These are phyloP conservation scores for Corapipo altera DNA, from an alignment of 2,113 vertebrate species.

Conservation along the genomic window DNA sequence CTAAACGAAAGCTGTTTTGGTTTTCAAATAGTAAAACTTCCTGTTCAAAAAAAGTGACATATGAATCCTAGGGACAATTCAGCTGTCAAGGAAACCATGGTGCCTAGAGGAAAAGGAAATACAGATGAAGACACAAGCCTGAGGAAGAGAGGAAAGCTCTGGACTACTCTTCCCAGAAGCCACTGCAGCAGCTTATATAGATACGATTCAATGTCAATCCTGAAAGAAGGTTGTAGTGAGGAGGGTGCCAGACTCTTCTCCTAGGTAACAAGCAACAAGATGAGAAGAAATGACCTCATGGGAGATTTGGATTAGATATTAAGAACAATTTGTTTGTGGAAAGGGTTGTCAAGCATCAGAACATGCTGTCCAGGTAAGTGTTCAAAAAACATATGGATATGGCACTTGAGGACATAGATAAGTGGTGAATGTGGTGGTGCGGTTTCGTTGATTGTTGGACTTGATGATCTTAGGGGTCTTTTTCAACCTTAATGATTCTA, in stretches of 20 bases:
- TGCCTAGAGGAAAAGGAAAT: background rate
- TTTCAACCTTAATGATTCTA: background rate
- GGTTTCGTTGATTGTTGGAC: background rate
- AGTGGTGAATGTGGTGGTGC: background rate
- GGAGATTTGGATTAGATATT: background rate
- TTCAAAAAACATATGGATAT: background rate
- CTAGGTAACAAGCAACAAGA: background rate
- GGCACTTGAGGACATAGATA: background rate
- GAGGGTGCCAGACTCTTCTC: accelerated
- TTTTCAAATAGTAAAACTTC: background rate
- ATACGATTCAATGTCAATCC: background rate
- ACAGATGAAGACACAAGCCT: background rate
- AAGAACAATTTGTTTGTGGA: background rate
- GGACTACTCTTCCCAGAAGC: background rate
- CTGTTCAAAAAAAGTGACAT: background rate
- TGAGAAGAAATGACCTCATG: background rate
- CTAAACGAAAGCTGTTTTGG: background rate
- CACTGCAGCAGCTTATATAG: background rate
- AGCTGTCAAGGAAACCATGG: background rate
- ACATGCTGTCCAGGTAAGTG: background rate
- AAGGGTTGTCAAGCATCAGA: background rate
- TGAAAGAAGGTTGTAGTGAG: background rate
- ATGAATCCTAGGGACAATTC: background rate
- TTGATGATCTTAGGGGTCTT: background rate
- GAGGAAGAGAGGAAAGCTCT: background rate